Percentiles rank a stretch among this genome's conserved stretches.
Conservation (phyloP, 2,797 vertebrate genomes). For the Lithobates sylvaticus region DNA sequence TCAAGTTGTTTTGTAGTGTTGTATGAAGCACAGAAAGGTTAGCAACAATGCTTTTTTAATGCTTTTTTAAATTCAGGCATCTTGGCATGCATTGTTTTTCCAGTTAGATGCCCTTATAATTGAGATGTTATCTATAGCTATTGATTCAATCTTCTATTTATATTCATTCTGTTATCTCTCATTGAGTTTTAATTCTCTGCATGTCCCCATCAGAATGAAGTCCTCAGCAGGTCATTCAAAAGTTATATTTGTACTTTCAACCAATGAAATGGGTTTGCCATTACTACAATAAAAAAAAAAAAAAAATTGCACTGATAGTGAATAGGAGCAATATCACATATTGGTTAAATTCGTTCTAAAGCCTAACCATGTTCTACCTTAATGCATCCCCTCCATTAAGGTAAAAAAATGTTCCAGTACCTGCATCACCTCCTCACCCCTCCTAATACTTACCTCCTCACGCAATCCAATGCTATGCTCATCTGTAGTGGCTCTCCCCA, state of each 20-base stretch:
- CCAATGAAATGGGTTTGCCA: not conserved
- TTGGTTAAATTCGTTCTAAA: no score
- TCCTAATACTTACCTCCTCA: no score
- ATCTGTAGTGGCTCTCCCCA: no score
- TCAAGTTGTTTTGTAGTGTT: not conserved
- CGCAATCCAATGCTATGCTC: no score
- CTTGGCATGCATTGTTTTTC: not conserved
- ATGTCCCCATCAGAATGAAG: not conserved
- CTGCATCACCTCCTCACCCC: no score
- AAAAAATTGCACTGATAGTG: no score
- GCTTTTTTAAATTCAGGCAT: not conserved
- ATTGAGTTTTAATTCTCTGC: constrained; percentile 27
- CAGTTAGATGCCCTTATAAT: constrained; percentile 31
- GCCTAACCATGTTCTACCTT: no score
- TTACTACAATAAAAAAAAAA: no score
- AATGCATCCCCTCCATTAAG: no score
- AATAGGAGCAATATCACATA: no score
- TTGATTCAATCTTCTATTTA: constrained; percentile 52
- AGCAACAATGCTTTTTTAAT: not conserved
- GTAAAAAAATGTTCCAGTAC: no score
- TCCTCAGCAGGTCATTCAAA: constrained; percentile 38
- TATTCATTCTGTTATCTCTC: constrained; percentile 44
- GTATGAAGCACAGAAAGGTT: not conserved
- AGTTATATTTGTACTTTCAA: not conserved
- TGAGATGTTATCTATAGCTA: constrained; percentile 41